Evolutionary conservation across 2,113 vertebrate genomes (phyloP).

Genomic region (Pleuronectes platessa): DNA sequence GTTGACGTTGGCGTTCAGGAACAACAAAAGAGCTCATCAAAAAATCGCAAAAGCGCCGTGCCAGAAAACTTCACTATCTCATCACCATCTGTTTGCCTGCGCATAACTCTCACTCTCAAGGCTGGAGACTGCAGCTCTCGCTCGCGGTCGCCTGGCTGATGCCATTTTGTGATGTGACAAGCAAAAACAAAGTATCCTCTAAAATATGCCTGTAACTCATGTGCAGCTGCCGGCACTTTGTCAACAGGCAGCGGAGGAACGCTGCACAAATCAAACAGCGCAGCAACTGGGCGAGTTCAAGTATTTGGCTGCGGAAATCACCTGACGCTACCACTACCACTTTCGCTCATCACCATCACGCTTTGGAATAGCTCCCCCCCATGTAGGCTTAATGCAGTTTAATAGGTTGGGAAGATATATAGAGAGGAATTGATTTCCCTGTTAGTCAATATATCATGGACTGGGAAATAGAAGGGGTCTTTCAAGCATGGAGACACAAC

Average conservation of each 20-base stretch:
- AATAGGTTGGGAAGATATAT: not conserved
- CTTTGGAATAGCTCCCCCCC: constrained; percentile 19
- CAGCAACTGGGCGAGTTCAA: constrained; percentile 10
- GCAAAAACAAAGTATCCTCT: constrained; percentile 47
- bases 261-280: constrained; percentile 42
- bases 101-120: constrained; percentile 59
- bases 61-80: constrained; percentile 59
- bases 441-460: constrained; percentile 42
- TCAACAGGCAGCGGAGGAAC: constrained; percentile 37
- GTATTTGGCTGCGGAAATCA: constrained; percentile 25
- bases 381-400: constrained; percentile 16
- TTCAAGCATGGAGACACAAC: constrained; percentile 31
- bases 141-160: constrained; percentile 45
- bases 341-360: constrained; percentile 6
- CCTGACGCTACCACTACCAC: constrained; percentile 3
- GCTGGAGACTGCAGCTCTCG: constrained; percentile 45
- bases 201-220: constrained; percentile 47
- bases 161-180: constrained; percentile 47
- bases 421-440: constrained; percentile 17
- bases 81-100: constrained; percentile 69
- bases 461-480: constrained; percentile 17
- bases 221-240: constrained; percentile 55
- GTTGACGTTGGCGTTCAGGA: constrained; percentile 55
- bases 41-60: constrained; percentile 16
- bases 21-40: constrained; percentile 54